Conservation (phyloP, 2,113 vertebrate genomes). For the Mola mola region DNA sequence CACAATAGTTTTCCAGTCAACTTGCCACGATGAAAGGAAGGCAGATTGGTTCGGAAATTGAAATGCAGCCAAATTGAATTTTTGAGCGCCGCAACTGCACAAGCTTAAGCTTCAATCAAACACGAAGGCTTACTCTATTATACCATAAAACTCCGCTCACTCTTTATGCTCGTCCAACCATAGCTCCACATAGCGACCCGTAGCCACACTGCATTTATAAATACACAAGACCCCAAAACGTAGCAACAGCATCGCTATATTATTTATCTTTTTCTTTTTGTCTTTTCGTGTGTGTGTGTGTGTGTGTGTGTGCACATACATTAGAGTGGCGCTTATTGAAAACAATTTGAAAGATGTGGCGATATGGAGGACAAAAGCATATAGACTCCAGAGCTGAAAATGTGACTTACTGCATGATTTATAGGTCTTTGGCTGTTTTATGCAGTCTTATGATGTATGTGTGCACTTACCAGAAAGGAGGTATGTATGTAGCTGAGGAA, state of each 20-base stretch:
- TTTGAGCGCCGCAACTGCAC: conserved; percentile 5
- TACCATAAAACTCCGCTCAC: conserved; percentile 1
- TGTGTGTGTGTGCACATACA: conserved; percentile 9
- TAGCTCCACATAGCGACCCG: conserved; percentile 8
- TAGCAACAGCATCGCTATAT: conserved; percentile 19
- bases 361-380: conserved; percentile 45
- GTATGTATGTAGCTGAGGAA: conserved; percentile 49
- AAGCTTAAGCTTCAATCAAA: conserved; percentile 28
- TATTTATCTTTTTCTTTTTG: conserved; percentile 16
- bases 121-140: background rate
- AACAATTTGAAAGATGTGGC: conserved; percentile 25
- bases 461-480: conserved; percentile 69
- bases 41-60: conserved; percentile 42
- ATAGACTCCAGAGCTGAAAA: conserved; percentile 37
- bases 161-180: conserved; percentile 16
- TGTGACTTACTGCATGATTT: conserved; percentile 66
- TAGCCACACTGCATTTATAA: conserved; percentile 5
- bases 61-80: conserved; percentile 37
- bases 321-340: conserved; percentile 32
- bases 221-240: conserved; percentile 16
- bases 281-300: conserved; percentile 28
- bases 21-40: conserved; percentile 25
- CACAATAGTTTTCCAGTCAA: conserved; percentile 42
- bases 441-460: conserved; percentile 71
- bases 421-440: conserved; percentile 58